Percentiles rank a stretch among this genome's conserved stretches.
phyloP scores from a whole-genome alignment of 2,888 invertebrate species.

The Dasypogon diadema region DNA sequence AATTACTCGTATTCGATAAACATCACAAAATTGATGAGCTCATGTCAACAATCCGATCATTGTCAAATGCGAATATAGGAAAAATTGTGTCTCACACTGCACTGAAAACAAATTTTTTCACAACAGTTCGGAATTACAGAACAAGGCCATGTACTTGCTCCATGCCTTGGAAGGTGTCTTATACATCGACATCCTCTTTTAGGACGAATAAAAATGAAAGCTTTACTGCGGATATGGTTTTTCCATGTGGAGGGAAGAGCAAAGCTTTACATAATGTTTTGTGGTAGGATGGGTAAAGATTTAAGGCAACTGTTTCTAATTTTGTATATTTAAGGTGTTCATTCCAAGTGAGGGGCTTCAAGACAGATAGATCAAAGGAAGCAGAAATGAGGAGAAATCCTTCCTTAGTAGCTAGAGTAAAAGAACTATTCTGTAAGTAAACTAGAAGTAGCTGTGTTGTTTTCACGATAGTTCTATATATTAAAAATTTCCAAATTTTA shows the following conservation, averaged over 20 bases:
- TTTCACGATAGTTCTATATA: too few relatives aligned
- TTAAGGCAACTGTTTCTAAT: too few relatives aligned
- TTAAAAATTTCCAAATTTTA: too few relatives aligned
- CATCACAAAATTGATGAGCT: constrained; percentile 31
- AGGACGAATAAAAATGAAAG: constrained; percentile 49
- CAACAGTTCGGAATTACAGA: constrained; percentile 7
- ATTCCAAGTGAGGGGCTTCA: constrained; percentile 79
- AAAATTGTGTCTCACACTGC: constrained; percentile 46
- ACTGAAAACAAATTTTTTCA: constrained; percentile 23
- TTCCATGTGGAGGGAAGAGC: too few relatives aligned
- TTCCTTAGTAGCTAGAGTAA: constrained; percentile 75
- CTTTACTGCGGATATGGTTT: neutral
- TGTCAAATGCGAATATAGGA: constrained; percentile 11
- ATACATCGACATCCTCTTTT: constrained; percentile 54
- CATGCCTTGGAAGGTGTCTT: constrained; percentile 42
- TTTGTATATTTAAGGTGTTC: neutral
- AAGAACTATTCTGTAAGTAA: constrained; percentile 69
- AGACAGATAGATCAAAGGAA: constrained; percentile 80
- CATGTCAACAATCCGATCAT: constrained; percentile 1
- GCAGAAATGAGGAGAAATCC: constrained; percentile 81
- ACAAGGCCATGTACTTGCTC: constrained; percentile 59
- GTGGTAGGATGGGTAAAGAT: neutral
- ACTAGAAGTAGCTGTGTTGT: too few relatives aligned
- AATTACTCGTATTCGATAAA: neutral
- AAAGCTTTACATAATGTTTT: neutral